phyloP scores from a whole-genome alignment of 2,113 vertebrate species.

The Tenrec ecaudatus region DNA sequence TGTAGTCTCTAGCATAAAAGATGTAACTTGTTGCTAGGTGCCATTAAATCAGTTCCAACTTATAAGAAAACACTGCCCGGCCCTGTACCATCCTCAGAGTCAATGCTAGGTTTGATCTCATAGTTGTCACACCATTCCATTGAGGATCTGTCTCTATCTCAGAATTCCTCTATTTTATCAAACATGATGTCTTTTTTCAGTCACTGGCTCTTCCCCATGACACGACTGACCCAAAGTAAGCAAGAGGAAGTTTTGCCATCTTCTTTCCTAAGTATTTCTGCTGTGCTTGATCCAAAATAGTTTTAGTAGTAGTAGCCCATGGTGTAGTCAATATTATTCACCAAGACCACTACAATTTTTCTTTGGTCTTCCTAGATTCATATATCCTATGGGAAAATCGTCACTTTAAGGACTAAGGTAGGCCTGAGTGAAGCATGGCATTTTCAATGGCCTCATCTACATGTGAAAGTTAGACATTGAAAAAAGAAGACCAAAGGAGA shows the following conservation, averaged over 20 bases:
- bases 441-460: no score
- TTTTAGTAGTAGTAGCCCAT: neutral
- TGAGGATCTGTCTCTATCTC: no score
- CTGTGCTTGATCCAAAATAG: neutral
- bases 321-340: neutral
- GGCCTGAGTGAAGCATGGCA: no score
- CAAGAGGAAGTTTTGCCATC: neutral
- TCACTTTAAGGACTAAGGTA: neutral
- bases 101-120: neutral
- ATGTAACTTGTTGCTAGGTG: neutral
- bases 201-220: no score
- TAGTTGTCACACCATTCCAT: neutral
- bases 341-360: neutral
- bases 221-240: no score
- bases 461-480: no score
- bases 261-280: neutral
- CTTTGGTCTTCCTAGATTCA: neutral
- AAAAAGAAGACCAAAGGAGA: no score
- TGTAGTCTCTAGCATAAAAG: neutral
- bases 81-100: neutral
- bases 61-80: neutral
- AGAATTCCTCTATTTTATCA: no score
- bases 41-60: neutral
- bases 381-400: neutral
- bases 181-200: no score